Evolutionary conservation across 2,888 invertebrate species (phyloP).

Genomic region (Drosophila incognita): DNA sequence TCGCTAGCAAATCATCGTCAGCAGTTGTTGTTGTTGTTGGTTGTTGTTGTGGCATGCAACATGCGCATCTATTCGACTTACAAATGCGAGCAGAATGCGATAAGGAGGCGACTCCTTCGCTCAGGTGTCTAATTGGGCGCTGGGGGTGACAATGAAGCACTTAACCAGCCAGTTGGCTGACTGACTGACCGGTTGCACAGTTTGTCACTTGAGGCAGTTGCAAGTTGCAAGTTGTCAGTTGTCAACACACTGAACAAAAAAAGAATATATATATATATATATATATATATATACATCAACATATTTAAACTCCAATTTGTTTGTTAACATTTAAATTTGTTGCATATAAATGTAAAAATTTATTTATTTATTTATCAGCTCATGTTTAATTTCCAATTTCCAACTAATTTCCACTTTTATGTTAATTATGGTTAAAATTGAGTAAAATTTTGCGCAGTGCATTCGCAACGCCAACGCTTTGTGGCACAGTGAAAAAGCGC

Average conservation of each 20-base stretch:
- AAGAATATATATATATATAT: fast-evolving
- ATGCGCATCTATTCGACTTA: conserved; percentile 46
- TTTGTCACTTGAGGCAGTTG: neutral
- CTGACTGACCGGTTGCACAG: conserved; percentile 17
- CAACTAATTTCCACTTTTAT: neutral
- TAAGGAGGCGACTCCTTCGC: conserved; percentile 17
- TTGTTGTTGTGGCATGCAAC: neutral
- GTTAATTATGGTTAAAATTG: neutral
- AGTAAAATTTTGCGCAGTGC: neutral
- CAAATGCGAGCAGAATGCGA: conserved; percentile 40
- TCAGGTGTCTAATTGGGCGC: conserved; percentile 80
- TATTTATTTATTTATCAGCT: neutral
- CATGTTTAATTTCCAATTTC: too few species aligned
- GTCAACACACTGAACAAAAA: neutral
- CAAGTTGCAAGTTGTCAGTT: neutral
- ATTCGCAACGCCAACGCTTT: conserved; percentile 54
- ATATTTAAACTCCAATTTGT: neutral
- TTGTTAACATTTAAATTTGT: neutral
- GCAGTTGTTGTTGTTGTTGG: neutral
- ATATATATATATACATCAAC: neutral
- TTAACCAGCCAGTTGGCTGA: conserved; percentile 43
- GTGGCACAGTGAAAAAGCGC: conserved; percentile 20
- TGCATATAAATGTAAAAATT: neutral
- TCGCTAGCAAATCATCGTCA: conserved; percentile 3
- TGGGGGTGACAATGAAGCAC: conserved; percentile 79